These are phyloP conservation scores for Procavia capensis DNA, from an alignment of 2,113 vertebrate species.

Conservation along the genomic window DNA sequence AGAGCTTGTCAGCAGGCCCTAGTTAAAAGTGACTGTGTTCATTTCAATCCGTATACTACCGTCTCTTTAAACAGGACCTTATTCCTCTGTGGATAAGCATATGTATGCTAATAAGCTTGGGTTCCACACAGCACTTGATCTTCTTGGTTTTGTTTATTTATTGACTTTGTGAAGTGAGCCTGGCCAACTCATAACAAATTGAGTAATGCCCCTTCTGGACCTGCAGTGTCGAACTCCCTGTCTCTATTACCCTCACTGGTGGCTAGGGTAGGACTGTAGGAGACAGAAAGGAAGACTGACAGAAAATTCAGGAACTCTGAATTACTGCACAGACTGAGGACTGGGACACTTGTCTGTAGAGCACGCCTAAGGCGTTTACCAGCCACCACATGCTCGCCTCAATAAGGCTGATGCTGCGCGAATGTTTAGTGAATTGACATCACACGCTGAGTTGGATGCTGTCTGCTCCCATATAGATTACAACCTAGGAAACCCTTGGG, in stretches of 20 bases:
- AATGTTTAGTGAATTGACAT: too few relatives aligned
- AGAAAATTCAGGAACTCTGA: background rate
- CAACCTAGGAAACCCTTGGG: background rate
- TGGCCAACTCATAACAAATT: conserved; percentile 69
- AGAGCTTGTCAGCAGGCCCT: conserved; percentile 49
- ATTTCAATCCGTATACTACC: conserved; percentile 74
- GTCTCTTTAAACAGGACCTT: conserved; percentile 70
- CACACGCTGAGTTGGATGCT: background rate
- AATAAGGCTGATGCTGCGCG: rapidly evolving
- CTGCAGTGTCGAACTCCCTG: background rate
- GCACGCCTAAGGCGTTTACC: rapidly evolving
- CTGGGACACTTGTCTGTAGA: background rate
- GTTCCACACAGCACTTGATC: conserved; percentile 79
- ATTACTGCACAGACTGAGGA: rapidly evolving
- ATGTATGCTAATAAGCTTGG: conserved; percentile 81
- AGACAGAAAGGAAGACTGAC: background rate
- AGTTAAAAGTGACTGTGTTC: conserved; percentile 78
- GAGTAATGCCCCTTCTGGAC: background rate
- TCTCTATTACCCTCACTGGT: background rate
- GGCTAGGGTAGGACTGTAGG: too few relatives aligned
- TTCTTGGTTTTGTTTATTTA: conserved; percentile 86
- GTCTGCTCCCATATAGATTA: background rate
- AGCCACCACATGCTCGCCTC: background rate
- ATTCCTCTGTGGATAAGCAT: conserved; percentile 80
- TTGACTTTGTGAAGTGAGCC: conserved; percentile 77